These are phyloP conservation scores for Apodemus sylvaticus DNA, from an alignment of 2,113 vertebrate species.

Conservation along the genomic window DNA sequence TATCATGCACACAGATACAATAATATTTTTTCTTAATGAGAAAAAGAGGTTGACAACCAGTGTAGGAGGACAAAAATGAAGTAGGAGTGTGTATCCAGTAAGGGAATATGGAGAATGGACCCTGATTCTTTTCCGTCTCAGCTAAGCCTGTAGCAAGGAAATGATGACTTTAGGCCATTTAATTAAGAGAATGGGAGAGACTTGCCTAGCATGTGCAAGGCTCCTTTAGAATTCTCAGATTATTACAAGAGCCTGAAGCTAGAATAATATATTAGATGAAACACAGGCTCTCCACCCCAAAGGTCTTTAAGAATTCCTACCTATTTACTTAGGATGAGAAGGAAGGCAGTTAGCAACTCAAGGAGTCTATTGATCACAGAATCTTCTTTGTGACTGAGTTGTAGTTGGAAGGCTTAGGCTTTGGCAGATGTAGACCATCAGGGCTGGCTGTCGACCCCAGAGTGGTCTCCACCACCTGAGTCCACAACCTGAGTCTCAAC, in stretches of 20 bases:
- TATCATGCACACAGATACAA: neutral
- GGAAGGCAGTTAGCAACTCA: neutral
- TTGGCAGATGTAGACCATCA: neutral
- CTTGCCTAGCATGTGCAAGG: neutral
- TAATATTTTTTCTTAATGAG: neutral
- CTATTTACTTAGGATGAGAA: neutral
- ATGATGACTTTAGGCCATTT: neutral
- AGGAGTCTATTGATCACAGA: neutral
- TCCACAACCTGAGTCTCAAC: constrained; percentile 28
- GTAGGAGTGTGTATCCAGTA: neutral
- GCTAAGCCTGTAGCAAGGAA: neutral
- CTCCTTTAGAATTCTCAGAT: neutral
- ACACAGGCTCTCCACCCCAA: neutral
- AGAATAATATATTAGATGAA: constrained; percentile 11
- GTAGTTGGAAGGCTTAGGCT: neutral
- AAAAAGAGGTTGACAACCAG: neutral
- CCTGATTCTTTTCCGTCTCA: neutral
- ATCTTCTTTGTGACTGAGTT: neutral
- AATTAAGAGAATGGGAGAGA: neutral
- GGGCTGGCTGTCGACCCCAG: neutral
- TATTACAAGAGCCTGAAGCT: neutral
- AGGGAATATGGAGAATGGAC: neutral
- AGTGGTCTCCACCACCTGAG: neutral
- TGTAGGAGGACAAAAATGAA: neutral
- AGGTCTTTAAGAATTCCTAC: neutral